Evolutionary conservation across 2,113 vertebrate genomes (phyloP).

Genomic region (Xenopus tropicalis): UCB_Xtro_10.0 CM004443.2:208809501-208810000

Average conservation of each 20-base stretch:
- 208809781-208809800: constrained; percentile 57
- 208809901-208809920: background rate
- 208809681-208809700: constrained; percentile 62
- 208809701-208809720: constrained; percentile 71
- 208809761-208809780: constrained; percentile 54
- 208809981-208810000: too few relatives aligned
- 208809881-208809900: background rate
- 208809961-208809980: background rate
- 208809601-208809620: constrained; percentile 69
- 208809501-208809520: constrained; percentile 62
- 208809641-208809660: constrained; percentile 71
- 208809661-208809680: constrained; percentile 72
- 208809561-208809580: constrained; percentile 68
- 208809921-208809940: constrained; percentile 16
- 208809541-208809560: constrained; percentile 70
- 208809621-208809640: constrained; percentile 64
- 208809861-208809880: too few relatives aligned
- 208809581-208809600: constrained; percentile 57
- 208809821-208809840: constrained; percentile 46
- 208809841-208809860: too few relatives aligned
- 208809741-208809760: constrained; percentile 56
- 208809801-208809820: constrained; percentile 43
- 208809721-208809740: constrained; percentile 65
- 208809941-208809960: constrained; percentile 10
- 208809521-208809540: constrained; percentile 64